A percentile compares a stretch with the other conserved stretches of the same genome.
Evolutionary conservation across 1,140 invertebrate species (phyloP).

Genomic region (Pissodes strobi): DNA sequence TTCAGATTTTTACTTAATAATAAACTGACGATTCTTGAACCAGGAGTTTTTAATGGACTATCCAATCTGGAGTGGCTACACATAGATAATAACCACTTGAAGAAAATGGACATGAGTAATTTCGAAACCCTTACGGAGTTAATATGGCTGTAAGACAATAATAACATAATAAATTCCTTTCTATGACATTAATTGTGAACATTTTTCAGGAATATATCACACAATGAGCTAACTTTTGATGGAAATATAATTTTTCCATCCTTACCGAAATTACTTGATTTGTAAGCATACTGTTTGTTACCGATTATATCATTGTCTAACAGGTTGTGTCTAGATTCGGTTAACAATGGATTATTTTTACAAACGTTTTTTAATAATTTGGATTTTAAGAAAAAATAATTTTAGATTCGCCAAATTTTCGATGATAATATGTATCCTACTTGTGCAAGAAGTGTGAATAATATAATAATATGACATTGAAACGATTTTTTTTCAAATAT

Average conservation of each 20-base stretch:
- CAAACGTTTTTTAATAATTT: no score
- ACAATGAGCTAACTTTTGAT: conserved; percentile 56
- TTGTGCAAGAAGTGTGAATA: no score
- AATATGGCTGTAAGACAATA: conserved; percentile 22
- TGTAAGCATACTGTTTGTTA: no score
- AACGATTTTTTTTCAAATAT: no score
- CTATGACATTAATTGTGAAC: background rate
- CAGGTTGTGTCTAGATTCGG: no score
- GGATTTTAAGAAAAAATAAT: no score
- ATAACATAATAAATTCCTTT: no score
- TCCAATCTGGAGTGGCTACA: conserved; percentile 24
- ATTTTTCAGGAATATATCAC: conserved; percentile 55
- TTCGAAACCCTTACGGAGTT: background rate
- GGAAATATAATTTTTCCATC: conserved; percentile 56
- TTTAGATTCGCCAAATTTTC: no score
- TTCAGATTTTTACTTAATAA: conserved; percentile 28
- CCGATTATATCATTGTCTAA: no score
- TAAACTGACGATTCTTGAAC: conserved; percentile 1
- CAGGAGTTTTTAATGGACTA: conserved; percentile 5
- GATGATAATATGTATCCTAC: no score
- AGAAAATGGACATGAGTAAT: conserved; percentile 13
- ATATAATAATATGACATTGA: no score
- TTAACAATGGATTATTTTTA: no score
- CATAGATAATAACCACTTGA: conserved; percentile 20
- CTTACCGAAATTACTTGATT: conserved; percentile 57